Evolutionary conservation across 2,888 invertebrate genomes (phyloP), one percentile per base, ranked within the genome.

Genomic region (Ophion slaviceki): DNA sequence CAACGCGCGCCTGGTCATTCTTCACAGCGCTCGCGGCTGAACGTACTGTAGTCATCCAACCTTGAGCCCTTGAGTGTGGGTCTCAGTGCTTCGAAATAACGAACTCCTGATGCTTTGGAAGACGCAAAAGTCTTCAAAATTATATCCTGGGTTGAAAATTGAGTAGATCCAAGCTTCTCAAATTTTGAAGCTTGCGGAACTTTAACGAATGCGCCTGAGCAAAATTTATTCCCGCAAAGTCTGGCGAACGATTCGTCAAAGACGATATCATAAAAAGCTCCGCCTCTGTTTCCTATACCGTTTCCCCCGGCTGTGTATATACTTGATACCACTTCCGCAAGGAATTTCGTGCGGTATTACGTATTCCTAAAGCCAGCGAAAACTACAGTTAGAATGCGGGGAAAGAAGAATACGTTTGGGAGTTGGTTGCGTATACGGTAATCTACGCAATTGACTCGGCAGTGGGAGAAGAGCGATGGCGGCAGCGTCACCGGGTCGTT

Each of bases 381-480:
- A 20, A 62, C n/a, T 20, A 11, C 17, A 4, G 28, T 45, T 57
- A 45, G 11, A 61, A 72, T 17, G 66, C 59, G 66, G 53, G 67
- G 36, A 53, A 72, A 59, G 66, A 32, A 32, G 53, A 53, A 47
- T 45, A 28, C 47, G 74, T n/a, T 62, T 70, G 24, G 24, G 66
- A 70, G 72, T 77, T 1, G 47, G 53, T 53, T 53, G 53, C 53
- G 53, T 53, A 53, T 53, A 14, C 17, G 53, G 17, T 53, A 53
- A 53, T 17, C 4, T 53, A 53, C 53, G 83, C 83, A 83, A 86
- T 86, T 84, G 82, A 84, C 80, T 83, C 70, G 67, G 67, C 66
- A 77, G 71, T 24, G 10, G 7, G n/a, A 7, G 28, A 62, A 24
- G 64, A 32, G 40, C 40, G 24, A 68, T 76, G 47, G 11, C 47